These are phyloP conservation scores for Leptobrachium ailaonicum DNA, from an alignment of 2,113 vertebrate species.

Conservation along the genomic window DNA sequence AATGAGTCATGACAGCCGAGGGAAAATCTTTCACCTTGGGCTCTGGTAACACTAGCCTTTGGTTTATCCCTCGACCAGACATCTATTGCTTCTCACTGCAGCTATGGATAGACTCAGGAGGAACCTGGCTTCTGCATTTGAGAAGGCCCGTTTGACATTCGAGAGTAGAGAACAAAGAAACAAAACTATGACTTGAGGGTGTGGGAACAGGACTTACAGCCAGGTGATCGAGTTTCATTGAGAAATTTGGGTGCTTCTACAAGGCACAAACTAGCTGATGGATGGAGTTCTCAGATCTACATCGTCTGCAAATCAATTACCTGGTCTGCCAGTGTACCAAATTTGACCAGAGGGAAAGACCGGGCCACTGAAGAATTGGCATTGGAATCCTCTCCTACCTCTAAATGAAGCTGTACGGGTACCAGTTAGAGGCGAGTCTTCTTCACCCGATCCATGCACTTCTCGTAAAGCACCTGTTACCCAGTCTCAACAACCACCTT, in stretches of 20 bases:
- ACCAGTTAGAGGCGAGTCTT: not conserved
- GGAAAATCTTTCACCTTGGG: too few species aligned
- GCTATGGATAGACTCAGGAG: not conserved
- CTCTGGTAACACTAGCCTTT: not conserved
- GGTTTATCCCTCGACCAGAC: not conserved
- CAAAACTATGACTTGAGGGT: too few species aligned
- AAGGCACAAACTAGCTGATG: too few species aligned
- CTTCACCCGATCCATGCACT: not conserved
- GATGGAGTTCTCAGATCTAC: too few species aligned
- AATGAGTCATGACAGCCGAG: too few species aligned
- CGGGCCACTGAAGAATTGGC: not conserved
- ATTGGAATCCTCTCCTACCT: not conserved
- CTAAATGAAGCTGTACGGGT: not conserved
- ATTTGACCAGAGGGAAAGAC: too few species aligned
- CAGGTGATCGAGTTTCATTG: too few species aligned
- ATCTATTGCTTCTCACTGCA: not conserved
- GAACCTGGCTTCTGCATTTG: not conserved
- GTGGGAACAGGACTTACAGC: too few species aligned
- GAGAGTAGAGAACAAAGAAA: not conserved
- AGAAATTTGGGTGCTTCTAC: too few species aligned
- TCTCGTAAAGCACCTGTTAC: not conserved
- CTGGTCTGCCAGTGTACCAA: too few species aligned
- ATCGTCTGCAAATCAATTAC: too few species aligned
- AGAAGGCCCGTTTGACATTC: not conserved
- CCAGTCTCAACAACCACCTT: too few species aligned